Percentiles rank a stretch among this genome's conserved stretches.
Conservation (phyloP, 2,888 invertebrate species). For the Megalurothrips usitatus region DNA sequence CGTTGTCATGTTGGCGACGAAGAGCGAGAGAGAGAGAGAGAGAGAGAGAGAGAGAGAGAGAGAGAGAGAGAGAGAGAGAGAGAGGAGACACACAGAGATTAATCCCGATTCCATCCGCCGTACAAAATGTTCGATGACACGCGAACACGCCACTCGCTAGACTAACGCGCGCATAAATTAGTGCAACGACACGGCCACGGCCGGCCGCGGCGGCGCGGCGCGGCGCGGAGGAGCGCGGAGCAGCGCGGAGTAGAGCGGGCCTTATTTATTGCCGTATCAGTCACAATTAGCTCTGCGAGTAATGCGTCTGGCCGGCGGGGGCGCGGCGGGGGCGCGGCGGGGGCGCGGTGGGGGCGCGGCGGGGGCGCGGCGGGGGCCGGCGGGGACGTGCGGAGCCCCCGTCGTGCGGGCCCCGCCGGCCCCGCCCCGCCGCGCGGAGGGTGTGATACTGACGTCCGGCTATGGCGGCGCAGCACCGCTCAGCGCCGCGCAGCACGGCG, state of each 20-base stretch:
- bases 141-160: slow-evolving; percentile 18
- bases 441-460: not conserved
- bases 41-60: no score
- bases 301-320: not conserved
- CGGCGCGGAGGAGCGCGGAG: not conserved
- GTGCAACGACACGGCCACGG: not conserved
- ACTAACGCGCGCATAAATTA: slow-evolving; percentile 5
- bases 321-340: not conserved
- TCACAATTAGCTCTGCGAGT: slow-evolving; percentile 2
- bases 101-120: not conserved
- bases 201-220: no score
- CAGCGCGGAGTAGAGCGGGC: not conserved
- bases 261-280: not conserved
- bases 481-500: no score
- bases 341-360: not conserved
- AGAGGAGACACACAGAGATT: no score
- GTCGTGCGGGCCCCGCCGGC: no score
- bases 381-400: no score
- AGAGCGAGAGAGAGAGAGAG: no score
- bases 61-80: no score
- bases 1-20: no score
- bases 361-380: not conserved
- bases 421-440: not conserved
- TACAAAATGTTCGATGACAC: slow-evolving; percentile 1
- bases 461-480: not conserved